Evolutionary conservation across 2,797 vertebrate species (phyloP), one percentile per base, ranked within the genome.

Genomic region (Coregonus suidteri): DNA sequence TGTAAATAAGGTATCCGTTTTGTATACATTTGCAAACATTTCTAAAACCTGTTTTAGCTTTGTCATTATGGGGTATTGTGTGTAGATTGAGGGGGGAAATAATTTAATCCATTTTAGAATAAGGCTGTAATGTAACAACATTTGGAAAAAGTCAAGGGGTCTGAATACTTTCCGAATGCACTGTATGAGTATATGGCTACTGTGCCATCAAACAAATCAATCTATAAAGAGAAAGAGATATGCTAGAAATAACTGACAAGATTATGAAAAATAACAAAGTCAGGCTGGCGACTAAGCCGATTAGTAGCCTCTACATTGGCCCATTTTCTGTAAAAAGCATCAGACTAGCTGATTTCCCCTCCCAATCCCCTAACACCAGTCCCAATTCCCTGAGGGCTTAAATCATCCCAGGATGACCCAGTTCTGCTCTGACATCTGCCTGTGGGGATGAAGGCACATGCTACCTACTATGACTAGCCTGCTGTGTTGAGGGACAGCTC

Each of bases 371-470:
- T 47, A 37, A 82, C 59, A 80, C 31, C 16, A 65, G 84, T 47
- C 76, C 81, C 62, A 77, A 66, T 82, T 83, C 83, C 54, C 75
- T 14, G 25, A 77, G 66, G 30, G 59, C 51, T 80, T 73, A 66
- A 47, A 78, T 81, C 79, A 73, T 77, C 67, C 37, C 30, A 13
- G 77, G 82, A 87, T 86, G 53, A 64, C 70, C 79, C 84, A 51
- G 47, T 79, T 87, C 73, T 74, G 56, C 75, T 71, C 73, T 68
- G 70, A 83, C 71, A 71, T 72, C 56, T 78, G 34, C 59, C 66
- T 34, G 53, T 75, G 9, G 20, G 30, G 47, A 73, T 74, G 52
- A 66, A 54, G 30, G 37, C 35, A 70, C 9, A 54, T 20, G 35
- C 72, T 75, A 31, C 6, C 72, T 75, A 31, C 6, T 3, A 20